Evolutionary conservation across 2,797 vertebrate genomes (phyloP).

Genomic region (Linurgus olivaceus): DNA sequence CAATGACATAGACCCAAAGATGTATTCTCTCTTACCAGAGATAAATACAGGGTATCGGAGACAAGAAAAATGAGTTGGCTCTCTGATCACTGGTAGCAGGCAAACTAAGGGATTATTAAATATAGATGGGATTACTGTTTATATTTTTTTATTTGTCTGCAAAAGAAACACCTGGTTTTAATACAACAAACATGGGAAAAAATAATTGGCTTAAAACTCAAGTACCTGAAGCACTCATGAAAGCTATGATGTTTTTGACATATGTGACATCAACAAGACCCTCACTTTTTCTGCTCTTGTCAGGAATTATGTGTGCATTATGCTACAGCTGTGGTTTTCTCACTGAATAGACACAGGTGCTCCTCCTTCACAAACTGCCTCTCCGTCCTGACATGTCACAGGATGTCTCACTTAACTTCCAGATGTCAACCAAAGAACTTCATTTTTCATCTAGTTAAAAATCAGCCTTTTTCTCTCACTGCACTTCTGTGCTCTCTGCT

Average conservation of each 20-base stretch:
- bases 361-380: neutral
- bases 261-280: neutral
- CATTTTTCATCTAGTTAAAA: neutral
- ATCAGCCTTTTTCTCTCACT: neutral
- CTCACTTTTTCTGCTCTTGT: neutral
- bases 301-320: neutral
- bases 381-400: neutral
- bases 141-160: neutral
- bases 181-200: neutral
- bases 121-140: neutral
- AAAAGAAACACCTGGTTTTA: neutral
- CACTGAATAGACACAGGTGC: neutral
- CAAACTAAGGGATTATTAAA: neutral
- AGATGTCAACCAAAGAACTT: neutral
- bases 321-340: neutral
- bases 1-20: neutral
- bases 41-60: neutral
- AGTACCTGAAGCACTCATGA: neutral
- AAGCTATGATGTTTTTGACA: neutral
- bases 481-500: neutral
- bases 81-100: neutral
- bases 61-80: neutral
- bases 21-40: neutral
- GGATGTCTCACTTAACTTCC: neutral
- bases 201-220: neutral